Evolutionary conservation across 1,140 invertebrate genomes (phyloP), one percentile per base, ranked within the genome.

Genomic region (Drosophila tsacasi): DNA sequence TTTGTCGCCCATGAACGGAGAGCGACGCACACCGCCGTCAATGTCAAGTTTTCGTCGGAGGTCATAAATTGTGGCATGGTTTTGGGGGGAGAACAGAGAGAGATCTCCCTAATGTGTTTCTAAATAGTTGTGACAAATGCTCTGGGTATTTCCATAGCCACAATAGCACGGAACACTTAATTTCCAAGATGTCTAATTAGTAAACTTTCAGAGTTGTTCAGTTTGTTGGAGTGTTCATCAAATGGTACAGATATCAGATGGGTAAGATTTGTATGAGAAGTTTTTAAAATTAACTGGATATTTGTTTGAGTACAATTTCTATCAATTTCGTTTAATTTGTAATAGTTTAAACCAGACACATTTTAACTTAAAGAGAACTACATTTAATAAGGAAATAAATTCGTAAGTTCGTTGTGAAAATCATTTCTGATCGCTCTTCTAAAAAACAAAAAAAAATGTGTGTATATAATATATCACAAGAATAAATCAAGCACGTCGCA

Each of bases 51-150:
- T 80, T 58, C 68, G 61, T 69, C 66, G 62, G 68, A 75, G 84
- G 81, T 90, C 84, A 85, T 89, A 89, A 89, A 89, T 89, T 75
- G 80, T 69, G 54, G 46, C 68, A 10, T 27, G 44, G 69, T 50
- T 73, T 50, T 50, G n/a, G 44, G 47, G 47, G 12, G 8, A 44
- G 40, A 49, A 44, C 57, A 37, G 39, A 77, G 72, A 63, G 47
- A 57, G 58, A 66, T 65, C 57, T 68, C 39, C 63, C 75, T 82
- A 90, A 90, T 90, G 85, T 82, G 27, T 84, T 90, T 90, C 75
- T 72, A 90, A 90, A 90, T 52, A 90, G 72, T 74, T 84, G 74
- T 76, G 85, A 90, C 81, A 89, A 89, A 89, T 82, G 78, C 62
- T 69, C 44, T 15, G 78, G 66, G 75, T 81, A 81, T 87, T 66